Evolutionary conservation across 2,888 invertebrate genomes (phyloP).

Genomic region (Ichneumoninae sp.): DNA sequence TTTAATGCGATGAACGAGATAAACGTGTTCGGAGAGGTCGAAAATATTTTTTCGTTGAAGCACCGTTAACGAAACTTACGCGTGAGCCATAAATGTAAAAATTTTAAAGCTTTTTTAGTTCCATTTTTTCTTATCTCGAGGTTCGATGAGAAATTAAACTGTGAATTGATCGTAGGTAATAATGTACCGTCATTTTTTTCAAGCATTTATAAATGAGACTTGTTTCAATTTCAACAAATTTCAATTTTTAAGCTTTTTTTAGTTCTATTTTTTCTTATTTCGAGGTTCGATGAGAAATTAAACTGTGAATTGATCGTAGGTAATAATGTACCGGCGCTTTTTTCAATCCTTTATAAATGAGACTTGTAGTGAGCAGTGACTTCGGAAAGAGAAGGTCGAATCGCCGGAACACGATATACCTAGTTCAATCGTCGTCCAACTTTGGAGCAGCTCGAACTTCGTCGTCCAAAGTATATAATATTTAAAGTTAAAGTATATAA

Average conservation of each 20-base stretch:
- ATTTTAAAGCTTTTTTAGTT: neutral
- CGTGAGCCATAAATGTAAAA: neutral
- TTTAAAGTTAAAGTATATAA: too few species aligned
- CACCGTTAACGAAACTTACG: too few species aligned
- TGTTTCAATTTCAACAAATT: too few species aligned
- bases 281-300: neutral
- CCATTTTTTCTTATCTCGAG: neutral
- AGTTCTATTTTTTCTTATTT: neutral
- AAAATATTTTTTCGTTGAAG: neutral
- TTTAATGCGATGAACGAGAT: neutral
- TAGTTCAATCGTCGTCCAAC: slow-evolving; percentile 58
- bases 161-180: neutral
- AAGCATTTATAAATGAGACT: neutral
- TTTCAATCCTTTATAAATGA: neutral
- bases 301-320: neutral
- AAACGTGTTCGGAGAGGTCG: neutral
- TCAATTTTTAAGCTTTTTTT: neutral
- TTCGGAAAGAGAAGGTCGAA: neutral
- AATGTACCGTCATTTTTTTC: neutral
- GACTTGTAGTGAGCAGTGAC: neutral
- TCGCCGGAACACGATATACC: neutral
- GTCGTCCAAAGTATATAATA: slow-evolving; percentile 36
- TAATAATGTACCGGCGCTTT: neutral
- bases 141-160: neutral
- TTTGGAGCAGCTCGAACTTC: slow-evolving; percentile 50